A percentile compares a stretch with the other conserved stretches of the same genome.
Conservation (phyloP, 2,888 invertebrate genomes). For the Synergus laeviventris region DNA sequence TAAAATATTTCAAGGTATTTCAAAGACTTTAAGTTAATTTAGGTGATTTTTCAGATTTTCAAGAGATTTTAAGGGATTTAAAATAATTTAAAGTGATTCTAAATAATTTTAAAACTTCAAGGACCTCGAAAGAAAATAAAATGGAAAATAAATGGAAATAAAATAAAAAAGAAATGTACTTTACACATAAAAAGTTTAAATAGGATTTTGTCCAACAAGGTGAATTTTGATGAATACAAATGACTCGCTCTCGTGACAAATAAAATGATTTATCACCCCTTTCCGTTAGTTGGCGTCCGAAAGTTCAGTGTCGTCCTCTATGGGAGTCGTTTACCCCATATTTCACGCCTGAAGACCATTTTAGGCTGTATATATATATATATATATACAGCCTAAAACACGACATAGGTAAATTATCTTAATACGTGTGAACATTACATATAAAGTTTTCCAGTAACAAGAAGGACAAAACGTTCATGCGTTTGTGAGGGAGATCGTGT, state of each 20-base stretch:
- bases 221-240: neutral
- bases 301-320: conserved; percentile 19
- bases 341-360: conserved; percentile 27
- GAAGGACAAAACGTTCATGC: conserved; percentile 35
- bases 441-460: conserved; percentile 5
- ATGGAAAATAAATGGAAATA: too few relatives aligned
- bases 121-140: too few relatives aligned
- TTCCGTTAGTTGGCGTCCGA: neutral
- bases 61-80: too few relatives aligned
- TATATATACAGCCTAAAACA: neutral
- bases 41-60: too few relatives aligned
- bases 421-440: conserved; percentile 9
- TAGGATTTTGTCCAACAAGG: neutral
- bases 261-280: neutral
- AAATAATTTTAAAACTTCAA: too few relatives aligned
- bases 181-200: neutral
- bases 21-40: too few relatives aligned
- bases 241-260: neutral
- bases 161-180: too few relatives aligned
- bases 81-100: too few relatives aligned
- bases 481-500: conserved; percentile 55
- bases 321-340: conserved; percentile 19
- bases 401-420: neutral
- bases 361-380: neutral
- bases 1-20: too few relatives aligned